Conservation (phyloP, 2,888 invertebrate genomes). For the Masnerella sp. region DNA sequence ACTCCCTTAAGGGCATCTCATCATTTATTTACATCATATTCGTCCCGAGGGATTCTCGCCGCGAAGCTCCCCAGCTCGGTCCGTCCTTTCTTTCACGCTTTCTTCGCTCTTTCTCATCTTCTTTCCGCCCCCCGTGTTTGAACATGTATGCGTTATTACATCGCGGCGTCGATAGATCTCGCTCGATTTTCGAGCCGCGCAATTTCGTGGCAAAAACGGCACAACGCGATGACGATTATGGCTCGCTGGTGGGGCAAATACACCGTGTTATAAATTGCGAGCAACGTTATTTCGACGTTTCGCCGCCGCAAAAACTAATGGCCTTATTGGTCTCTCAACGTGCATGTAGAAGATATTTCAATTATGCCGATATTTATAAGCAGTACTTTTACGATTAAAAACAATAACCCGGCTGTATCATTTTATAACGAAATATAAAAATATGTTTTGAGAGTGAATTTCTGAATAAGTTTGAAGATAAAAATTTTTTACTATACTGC, state of each 20-base stretch:
- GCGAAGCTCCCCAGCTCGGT: conserved; percentile 36
- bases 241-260: conserved; percentile 11
- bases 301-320: conserved; percentile 17
- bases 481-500: no score
- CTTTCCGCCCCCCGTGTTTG: conserved; percentile 42
- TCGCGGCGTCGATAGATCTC: conserved; percentile 55
- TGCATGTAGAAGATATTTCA: conserved; percentile 35
- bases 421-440: no score
- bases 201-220: conserved; percentile 64
- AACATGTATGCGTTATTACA: conserved; percentile 51
- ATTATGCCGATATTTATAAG: conserved; percentile 28
- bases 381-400: conserved; percentile 5
- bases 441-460: no score
- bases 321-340: conserved; percentile 26
- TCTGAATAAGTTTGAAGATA: no score
- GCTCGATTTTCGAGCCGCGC: conserved; percentile 60
- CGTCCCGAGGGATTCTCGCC: conserved; percentile 69
- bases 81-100: conserved; percentile 53
- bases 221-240: conserved; percentile 51
- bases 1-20: conserved; percentile 77
- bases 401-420: no score
- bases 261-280: conserved; percentile 35
- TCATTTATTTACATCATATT: conserved; percentile 78
- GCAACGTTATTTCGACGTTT: conserved; percentile 50
- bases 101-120: conserved; percentile 41